phyloP scores from a whole-genome alignment of 2,888 invertebrate genomes.

The Nyleta sp. region DNA sequence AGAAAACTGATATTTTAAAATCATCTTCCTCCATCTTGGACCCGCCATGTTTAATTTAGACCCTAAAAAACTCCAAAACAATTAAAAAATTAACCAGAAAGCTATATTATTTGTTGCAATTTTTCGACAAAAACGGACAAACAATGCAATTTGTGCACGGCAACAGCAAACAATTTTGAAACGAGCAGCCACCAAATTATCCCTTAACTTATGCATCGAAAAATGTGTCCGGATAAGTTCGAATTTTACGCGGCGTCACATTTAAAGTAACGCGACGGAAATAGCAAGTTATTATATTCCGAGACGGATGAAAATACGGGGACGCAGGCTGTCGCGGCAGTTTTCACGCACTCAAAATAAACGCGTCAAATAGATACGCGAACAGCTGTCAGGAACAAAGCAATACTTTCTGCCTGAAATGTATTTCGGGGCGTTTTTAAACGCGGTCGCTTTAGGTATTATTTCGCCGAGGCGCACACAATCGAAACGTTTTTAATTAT shows the following conservation, averaged over 20 bases:
- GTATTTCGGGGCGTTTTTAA: constrained; percentile 5
- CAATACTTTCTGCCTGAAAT: constrained; percentile 21
- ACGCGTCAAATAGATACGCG: constrained; percentile 29
- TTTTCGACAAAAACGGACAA: no score
- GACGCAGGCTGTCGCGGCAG: constrained; percentile 12
- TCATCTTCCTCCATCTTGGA: no score
- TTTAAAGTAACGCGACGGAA: constrained; percentile 15
- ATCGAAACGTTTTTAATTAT: no score
- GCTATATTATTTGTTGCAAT: no score
- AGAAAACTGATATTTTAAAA: no score
- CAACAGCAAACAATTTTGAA: no score
- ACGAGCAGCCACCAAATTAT: not conserved
- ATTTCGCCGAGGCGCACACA: no score
- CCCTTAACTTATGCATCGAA: not conserved
- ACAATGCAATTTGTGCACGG: no score
- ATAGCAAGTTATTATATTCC: constrained; percentile 25
- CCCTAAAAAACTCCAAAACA: no score
- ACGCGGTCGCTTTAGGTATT: not conserved
- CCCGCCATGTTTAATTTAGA: no score
- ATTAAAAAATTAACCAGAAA: no score
- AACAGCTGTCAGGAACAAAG: constrained; percentile 36
- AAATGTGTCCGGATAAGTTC: constrained; percentile 5
- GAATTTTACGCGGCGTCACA: constrained; percentile 7
- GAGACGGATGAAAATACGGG: constrained; percentile 6
- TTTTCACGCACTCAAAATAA: constrained; percentile 32